Percentiles rank a stretch among this genome's conserved stretches.
Conservation (phyloP, 2,888 invertebrate species). For the Vannuccia rotundouncinata region DNA sequence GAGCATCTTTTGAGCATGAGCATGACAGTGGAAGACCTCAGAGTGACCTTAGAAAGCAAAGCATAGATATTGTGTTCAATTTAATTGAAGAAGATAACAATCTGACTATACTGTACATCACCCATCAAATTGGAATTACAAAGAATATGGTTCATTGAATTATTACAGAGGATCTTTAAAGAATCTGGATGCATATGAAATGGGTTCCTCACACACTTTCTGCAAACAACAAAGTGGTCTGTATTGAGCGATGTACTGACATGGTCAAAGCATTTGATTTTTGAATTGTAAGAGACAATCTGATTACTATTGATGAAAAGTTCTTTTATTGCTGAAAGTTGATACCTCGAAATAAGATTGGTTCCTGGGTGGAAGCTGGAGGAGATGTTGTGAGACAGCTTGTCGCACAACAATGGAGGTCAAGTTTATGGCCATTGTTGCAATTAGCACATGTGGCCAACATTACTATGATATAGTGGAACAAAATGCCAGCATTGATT, state of each 20-base stretch:
- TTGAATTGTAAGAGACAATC: conserved; percentile 24
- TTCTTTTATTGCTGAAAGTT: conserved; percentile 27
- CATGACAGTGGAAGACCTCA: no score
- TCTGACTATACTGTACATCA: no score
- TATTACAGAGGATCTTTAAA: conserved; percentile 31
- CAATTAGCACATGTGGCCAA: conserved; percentile 23
- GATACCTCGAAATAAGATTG: conserved; percentile 19
- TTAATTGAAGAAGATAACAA: no score
- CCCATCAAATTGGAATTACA: no score
- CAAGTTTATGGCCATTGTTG: conserved; percentile 32
- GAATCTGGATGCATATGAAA: conserved; percentile 3
- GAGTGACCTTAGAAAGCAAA: no score
- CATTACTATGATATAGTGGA: conserved; percentile 25
- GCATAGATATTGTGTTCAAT: no score
- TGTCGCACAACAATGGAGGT: conserved; percentile 1
- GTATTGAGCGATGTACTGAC: conserved; percentile 33
- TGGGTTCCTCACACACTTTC: conserved; percentile 35
- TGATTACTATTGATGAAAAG: conserved; percentile 18
- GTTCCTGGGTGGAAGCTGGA: conserved; percentile 7
- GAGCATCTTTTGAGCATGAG: no score
- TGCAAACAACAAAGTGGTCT: conserved; percentile 29
- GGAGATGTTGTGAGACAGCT: conserved; percentile 28
- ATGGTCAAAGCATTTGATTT: conserved; percentile 9
- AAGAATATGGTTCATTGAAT: conserved; percentile 34
- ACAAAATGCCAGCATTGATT: conserved; percentile 24